These are phyloP conservation scores for Nipponacmea schrenckii DNA, from an alignment of 2,888 invertebrate genomes.

Conservation along the genomic window DNA sequence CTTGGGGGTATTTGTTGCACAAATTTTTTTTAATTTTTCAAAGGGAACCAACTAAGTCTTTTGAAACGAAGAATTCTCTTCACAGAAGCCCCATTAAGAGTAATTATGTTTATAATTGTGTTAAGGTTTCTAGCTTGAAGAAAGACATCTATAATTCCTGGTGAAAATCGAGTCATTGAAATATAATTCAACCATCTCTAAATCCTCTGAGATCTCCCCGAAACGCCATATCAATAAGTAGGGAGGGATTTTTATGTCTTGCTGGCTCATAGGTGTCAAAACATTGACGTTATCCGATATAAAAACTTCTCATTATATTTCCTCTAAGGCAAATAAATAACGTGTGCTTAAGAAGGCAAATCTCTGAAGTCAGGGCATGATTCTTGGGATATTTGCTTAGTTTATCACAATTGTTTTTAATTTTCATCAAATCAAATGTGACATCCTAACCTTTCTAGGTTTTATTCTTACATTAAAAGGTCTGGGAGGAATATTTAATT, in stretches of 20 bases:
- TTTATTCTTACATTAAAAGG: too few species aligned
- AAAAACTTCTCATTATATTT: background rate
- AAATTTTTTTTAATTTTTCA: background rate
- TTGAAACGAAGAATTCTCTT: background rate
- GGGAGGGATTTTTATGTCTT: slow-evolving; percentile 1
- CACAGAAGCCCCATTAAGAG: background rate
- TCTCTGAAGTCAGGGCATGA: too few species aligned
- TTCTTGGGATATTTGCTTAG: too few species aligned
- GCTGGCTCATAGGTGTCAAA: background rate
- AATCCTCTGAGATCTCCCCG: too few species aligned
- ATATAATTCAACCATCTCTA: too few species aligned
- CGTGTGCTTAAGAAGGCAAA: background rate
- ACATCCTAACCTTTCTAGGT: too few species aligned
- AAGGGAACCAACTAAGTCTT: background rate
- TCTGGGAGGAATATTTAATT: too few species aligned
- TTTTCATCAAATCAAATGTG: too few species aligned
- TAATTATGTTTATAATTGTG: background rate
- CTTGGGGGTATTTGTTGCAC: background rate
- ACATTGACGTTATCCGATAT: slow-evolving; percentile 3
- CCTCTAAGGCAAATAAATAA: slow-evolving; percentile 2
- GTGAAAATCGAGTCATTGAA: too few species aligned
- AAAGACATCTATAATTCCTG: background rate
- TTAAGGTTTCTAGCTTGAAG: slow-evolving; percentile 1
- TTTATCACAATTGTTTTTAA: too few species aligned
- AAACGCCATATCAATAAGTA: background rate